Evolutionary conservation across 2,888 invertebrate species (phyloP), one percentile per base, ranked within the genome.

Genomic region (Nematopogon swammerdamellus): DNA sequence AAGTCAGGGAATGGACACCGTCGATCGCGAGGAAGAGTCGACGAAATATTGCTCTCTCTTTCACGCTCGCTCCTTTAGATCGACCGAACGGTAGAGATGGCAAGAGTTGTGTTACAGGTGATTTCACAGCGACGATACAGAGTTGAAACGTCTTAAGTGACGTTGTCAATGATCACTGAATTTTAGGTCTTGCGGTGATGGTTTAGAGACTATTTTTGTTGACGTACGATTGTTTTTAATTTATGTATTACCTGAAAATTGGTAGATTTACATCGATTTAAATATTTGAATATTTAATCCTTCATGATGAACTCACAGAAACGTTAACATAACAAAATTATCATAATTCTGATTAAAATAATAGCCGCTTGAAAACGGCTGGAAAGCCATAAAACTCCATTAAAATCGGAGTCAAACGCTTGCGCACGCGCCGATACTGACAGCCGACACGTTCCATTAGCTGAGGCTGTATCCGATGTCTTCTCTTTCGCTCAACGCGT

Each of bases 371-470:
- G 25, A 25, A 25, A 25, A 25, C 25, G 25, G 11, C n/a, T n/a
- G n/a, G n/a, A n/a, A n/a, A n/a, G 36, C 3, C 3, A 36, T 36
- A 14, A 36, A 36, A 36, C 3, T 3, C 3, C 36, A 14, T 36
- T 36, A 36, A 36, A 36, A 36, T 36, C 36, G n/a, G 36, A 36
- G 36, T 8, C 14, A 36, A 8, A 14, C 36, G 8, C 36, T 36
- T 36, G n/a, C 36, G 36, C 36, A 25, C n/a, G n/a, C 25, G 25
- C 25, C 25, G 25, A 25, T n/a, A n/a, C n/a, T 25, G 76, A 73
- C 70, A 73, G 66, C 70, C 68, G 77, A 73, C 67, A 76, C 75
- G 77, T 67, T 62, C 75, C 64, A 77, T 77, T 76, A 74, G 75
- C 59, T 65, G 61, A 64, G 68, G 66, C 68, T 67, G 68, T 69